Evolutionary conservation across 2,113 vertebrate genomes (phyloP).

Genomic region (Xiphophorus hellerii): DNA sequence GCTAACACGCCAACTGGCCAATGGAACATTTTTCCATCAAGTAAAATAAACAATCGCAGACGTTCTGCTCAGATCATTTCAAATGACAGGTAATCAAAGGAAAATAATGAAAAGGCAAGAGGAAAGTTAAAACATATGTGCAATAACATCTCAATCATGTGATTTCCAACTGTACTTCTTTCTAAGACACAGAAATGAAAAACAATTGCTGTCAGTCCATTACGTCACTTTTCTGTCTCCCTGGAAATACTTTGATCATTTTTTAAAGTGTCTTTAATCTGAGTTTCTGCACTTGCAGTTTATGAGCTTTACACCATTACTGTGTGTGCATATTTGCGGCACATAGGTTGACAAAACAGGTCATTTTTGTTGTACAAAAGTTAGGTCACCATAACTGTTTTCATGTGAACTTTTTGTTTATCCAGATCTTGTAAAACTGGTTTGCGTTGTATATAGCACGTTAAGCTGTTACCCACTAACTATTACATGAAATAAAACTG

Average conservation of each 20-base stretch:
- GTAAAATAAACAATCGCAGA: background rate
- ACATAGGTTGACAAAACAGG: background rate
- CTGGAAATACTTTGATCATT: background rate
- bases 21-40: background rate
- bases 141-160: background rate
- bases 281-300: background rate
- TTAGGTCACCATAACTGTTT: background rate
- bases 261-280: background rate
- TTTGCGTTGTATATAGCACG: background rate
- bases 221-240: background rate
- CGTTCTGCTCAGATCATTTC: background rate
- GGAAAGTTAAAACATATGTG: background rate
- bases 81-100: slow-evolving; percentile 3
- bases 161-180: background rate
- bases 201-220: background rate
- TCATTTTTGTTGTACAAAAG: background rate
- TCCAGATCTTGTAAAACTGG: background rate
- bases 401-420: background rate
- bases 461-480: background rate
- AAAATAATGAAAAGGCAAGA: background rate
- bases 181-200: background rate
- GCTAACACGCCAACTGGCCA: background rate
- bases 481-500: background rate
- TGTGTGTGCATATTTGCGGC: background rate
- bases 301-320: background rate